A percentile compares a stretch with the other conserved stretches of the same genome.
phyloP scores from a whole-genome alignment of 2,113 vertebrate species.

The Macaca fascicularis region DNA sequence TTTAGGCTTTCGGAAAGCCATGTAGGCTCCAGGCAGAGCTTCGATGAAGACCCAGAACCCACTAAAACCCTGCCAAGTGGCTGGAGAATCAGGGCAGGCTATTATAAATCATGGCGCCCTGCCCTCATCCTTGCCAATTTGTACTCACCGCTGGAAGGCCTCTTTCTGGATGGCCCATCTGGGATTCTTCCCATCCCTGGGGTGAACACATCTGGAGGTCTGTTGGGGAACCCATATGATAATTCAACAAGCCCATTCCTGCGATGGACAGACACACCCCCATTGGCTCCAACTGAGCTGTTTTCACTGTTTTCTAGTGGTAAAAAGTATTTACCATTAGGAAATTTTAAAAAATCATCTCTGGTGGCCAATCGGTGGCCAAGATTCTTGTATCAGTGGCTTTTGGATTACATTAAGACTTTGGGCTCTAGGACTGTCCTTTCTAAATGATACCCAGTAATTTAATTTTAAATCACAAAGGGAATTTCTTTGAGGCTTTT shows the following conservation, averaged over 20 bases:
- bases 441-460: background rate
- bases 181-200: background rate
- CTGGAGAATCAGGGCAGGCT: background rate
- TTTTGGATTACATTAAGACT: background rate
- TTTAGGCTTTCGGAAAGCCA: background rate
- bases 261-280: background rate
- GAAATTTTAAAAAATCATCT: no score
- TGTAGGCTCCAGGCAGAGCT: background rate
- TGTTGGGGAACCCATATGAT: rapidly evolving
- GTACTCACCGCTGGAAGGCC: background rate
- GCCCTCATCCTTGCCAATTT: background rate
- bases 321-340: background rate
- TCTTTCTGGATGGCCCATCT: background rate
- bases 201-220: background rate
- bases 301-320: background rate
- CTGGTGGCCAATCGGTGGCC: no score
- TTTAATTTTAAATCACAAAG: background rate
- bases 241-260: background rate
- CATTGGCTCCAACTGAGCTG: rapidly evolving
- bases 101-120: rapidly evolving
- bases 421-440: background rate
- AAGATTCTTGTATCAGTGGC: no score
- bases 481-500: background rate
- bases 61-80: background rate
- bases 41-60: background rate